A percentile compares a stretch with the other conserved stretches of the same genome.
phyloP scores from a whole-genome alignment of 2,888 invertebrate genomes.

The Osmoderma eremita region DNA sequence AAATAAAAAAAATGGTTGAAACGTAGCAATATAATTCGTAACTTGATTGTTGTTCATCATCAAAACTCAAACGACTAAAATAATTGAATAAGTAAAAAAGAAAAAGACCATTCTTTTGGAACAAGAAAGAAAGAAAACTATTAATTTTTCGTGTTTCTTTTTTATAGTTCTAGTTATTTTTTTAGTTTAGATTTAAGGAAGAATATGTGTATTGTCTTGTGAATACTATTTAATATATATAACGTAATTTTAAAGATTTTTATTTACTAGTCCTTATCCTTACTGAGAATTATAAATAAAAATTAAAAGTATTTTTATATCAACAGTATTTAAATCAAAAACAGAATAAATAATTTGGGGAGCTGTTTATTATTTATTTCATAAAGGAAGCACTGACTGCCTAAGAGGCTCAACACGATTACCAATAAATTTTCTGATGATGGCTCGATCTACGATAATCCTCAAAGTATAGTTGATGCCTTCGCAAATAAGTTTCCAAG shows the following conservation, averaged over 20 bases:
- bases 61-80: constrained; percentile 17
- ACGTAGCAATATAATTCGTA: constrained; percentile 38
- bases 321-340: not conserved
- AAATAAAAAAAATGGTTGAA: constrained; percentile 13
- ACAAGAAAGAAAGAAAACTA: constrained; percentile 19
- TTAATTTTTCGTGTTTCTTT: constrained; percentile 40
- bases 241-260: constrained; percentile 50
- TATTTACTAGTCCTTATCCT: constrained; percentile 4
- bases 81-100: not conserved
- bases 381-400: too few relatives aligned
- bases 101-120: constrained; percentile 14
- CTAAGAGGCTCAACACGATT: too few relatives aligned
- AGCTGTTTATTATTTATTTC: too few relatives aligned
- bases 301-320: not conserved
- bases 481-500: too few relatives aligned
- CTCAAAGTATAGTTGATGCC: too few relatives aligned
- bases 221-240: constrained; percentile 60
- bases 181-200: constrained; percentile 62
- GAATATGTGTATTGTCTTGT: constrained; percentile 64
- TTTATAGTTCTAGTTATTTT: constrained; percentile 60
- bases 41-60: constrained; percentile 18
- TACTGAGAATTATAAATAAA: not conserved
- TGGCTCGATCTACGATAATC: too few relatives aligned
- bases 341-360: too few relatives aligned
- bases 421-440: too few relatives aligned